Evolutionary conservation across 2,888 invertebrate genomes (phyloP).

Genomic region (Saturnia pavonia): DNA sequence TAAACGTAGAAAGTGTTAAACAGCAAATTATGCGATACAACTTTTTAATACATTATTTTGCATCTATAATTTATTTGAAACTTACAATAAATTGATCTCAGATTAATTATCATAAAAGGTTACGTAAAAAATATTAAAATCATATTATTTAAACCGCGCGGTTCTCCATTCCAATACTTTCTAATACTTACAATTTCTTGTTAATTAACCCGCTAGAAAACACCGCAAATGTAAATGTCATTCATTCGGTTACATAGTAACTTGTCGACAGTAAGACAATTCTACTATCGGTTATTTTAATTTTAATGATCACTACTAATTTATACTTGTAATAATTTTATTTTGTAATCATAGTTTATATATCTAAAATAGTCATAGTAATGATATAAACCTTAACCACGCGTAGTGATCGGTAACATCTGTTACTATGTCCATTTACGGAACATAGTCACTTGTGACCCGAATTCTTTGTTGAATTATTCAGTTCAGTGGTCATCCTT

Average conservation of each 20-base stretch:
- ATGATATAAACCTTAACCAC: background rate
- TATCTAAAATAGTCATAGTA: no score
- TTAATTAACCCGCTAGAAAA: background rate
- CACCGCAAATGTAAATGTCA: background rate
- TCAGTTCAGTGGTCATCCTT: conserved; percentile 1
- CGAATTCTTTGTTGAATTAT: conserved; percentile 10
- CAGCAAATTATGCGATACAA: background rate
- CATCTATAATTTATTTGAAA: background rate
- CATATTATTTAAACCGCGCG: background rate
- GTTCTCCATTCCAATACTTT: background rate
- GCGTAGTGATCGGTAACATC: background rate
- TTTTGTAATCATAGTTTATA: no score
- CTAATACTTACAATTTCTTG: background rate
- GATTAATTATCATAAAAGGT: background rate
- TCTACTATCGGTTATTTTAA: no score
- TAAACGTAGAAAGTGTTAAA: background rate
- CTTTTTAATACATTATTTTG: background rate
- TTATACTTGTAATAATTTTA: no score
- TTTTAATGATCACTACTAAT: no score
- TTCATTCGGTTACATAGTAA: background rate
- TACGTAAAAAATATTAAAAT: background rate
- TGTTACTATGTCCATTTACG: background rate
- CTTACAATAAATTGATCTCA: background rate
- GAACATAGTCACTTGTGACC: background rate
- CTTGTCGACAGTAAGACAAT: background rate